These are phyloP conservation scores for Incurvaria masculella DNA, from an alignment of 2,888 invertebrate species.

Conservation along the genomic window DNA sequence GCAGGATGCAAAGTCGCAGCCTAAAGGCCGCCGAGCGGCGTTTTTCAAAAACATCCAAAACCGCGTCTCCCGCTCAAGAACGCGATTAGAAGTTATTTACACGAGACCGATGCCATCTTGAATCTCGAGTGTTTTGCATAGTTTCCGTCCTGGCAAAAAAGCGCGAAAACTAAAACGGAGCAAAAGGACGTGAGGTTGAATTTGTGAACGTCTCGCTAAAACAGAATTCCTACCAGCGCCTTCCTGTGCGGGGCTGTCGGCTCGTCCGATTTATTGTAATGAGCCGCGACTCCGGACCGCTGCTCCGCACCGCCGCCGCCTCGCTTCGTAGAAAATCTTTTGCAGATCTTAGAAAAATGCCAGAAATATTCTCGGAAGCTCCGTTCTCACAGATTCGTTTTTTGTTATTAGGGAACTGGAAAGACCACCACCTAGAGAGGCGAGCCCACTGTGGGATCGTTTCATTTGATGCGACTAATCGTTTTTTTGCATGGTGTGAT, in stretches of 20 bases:
- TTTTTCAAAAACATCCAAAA: not conserved
- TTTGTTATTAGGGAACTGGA: too few species aligned
- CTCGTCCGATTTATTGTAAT: conserved; percentile 50
- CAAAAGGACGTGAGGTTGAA: conserved; percentile 53
- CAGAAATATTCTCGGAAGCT: conserved; percentile 6
- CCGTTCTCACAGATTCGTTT: not conserved
- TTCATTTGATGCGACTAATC: too few species aligned
- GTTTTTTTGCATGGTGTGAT: too few species aligned
- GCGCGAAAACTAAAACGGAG: conserved; percentile 56
- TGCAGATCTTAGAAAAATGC: conserved; percentile 42
- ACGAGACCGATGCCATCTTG: conserved; percentile 38
- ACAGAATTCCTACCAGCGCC: conserved; percentile 53
- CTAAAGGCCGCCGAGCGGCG: not conserved
- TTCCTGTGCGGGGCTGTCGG: conserved; percentile 56
- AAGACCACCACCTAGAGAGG: too few species aligned
- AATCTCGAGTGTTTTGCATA: not conserved
- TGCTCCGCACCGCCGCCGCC: not conserved
- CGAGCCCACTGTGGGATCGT: too few species aligned
- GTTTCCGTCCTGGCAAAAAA: conserved; percentile 40
- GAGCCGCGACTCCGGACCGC: conserved; percentile 31
- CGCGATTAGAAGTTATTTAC: conserved; percentile 55
- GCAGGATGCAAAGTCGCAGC: too few species aligned
- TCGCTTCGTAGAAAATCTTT: conserved; percentile 41
- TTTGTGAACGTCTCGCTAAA: conserved; percentile 56
- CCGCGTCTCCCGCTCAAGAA: not conserved